These are phyloP conservation scores for Sphaeridia pumilis DNA, from an alignment of 2,888 invertebrate genomes.

Conservation along the genomic window DNA sequence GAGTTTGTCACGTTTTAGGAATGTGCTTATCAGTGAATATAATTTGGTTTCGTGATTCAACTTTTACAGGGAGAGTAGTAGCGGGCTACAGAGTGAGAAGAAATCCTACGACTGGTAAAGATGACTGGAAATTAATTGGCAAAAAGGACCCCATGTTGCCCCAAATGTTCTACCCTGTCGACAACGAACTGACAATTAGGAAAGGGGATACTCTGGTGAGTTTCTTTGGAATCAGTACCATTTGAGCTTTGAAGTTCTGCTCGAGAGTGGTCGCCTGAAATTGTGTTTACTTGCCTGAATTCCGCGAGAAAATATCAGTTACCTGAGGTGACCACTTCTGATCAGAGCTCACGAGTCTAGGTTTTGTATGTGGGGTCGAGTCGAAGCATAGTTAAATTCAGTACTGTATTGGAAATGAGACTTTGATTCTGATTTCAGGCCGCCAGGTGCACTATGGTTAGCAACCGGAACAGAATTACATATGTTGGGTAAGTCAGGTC, in stretches of 20 bases:
- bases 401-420: too few relatives aligned
- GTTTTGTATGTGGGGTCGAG: too few relatives aligned
- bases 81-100: constrained; percentile 63
- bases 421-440: constrained; percentile 47
- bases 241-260: background rate
- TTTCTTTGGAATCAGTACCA: constrained; percentile 8
- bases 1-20: background rate
- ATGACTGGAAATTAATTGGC: constrained; percentile 71
- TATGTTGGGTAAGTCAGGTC: constrained; percentile 58
- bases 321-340: too few relatives aligned
- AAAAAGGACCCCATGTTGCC: constrained; percentile 71
- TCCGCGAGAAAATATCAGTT: too few relatives aligned
- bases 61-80: constrained; percentile 58
- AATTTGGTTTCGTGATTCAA: too few relatives aligned
- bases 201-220: constrained; percentile 57
- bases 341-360: too few relatives aligned
- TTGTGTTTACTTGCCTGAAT: background rate
- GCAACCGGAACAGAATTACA: constrained; percentile 52
- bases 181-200: constrained; percentile 47
- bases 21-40: too few relatives aligned
- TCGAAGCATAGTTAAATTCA: too few relatives aligned
- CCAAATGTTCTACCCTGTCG: constrained; percentile 87
- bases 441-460: constrained; percentile 85
- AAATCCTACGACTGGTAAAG: constrained; percentile 45
- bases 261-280: background rate